Base-by-base conservation (phyloP, 2,888 invertebrate genomes). In the Crocallis elinguaria region DNA sequence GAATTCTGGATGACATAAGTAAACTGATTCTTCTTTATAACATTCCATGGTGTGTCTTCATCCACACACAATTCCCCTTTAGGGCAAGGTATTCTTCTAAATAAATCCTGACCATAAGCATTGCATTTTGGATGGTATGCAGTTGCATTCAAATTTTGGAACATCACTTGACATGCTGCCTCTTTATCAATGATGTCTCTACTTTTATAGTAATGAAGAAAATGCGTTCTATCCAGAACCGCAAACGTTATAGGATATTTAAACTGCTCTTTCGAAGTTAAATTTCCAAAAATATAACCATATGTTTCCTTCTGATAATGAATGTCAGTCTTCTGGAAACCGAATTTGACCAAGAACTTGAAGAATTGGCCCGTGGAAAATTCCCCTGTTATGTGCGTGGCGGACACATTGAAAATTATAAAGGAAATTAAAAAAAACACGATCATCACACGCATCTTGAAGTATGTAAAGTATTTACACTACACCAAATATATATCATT, bases 261-360 rank as follows among this genome's bases (percentile, higher is more conserved):
- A 71, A 95, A 94, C 49, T 93, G 92, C 37, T 93, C 88, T 61
- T 90, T 93, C 0, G 96, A 93, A 17, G 98, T 97, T 37, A 99
- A 94, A 83, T 99, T 99, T 9, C 99, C 99, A 82, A 97, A 99
- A 70, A 99, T 97, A 84, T 97, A 99, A 38, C 99, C 99, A 85
- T 96, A 96, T 63, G 98, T 97, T 75, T 96, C 95, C 68, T 95
- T 95, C 72, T 95, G 94, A 67, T 95, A 94, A 82, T 97, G 95
- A 33, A 95, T 93, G 82, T 98, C 97, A 9, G 98, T 98, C 87
- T 98, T 98, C 88, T 99, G 98, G 82, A 99, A 97, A 51, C 98
- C 99, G 86, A 98, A 99, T 85, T 98, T 98, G 14, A 97, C 94
- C 44, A 99, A 92, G 86, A 99, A 98, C 85, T 96, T 95, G 81